A percentile compares a stretch with the other conserved stretches of the same genome.
Conservation (phyloP, 2,113 vertebrate species). For the Ptychochromis oligacanthus region DNA sequence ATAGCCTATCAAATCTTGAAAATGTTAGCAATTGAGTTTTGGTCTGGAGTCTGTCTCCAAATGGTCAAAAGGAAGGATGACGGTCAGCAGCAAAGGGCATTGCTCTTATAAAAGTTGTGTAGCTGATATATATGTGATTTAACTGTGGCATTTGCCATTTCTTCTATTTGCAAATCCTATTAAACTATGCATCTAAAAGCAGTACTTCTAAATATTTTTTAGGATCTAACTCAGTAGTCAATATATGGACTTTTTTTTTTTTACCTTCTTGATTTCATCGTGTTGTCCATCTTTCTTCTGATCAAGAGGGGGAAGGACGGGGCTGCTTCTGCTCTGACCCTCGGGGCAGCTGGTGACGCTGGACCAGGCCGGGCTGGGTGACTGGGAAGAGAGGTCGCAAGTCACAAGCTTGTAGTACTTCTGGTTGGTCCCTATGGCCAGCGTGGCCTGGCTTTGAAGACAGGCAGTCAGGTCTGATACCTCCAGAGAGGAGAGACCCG, state of each 20-base stretch:
- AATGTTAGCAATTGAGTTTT: too few species aligned
- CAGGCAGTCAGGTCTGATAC: conserved; percentile 87
- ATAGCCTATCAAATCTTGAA: neutral
- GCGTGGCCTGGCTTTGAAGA: conserved; percentile 88
- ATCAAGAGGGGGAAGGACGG: conserved; percentile 80
- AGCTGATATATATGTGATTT: neutral
- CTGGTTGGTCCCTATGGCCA: conserved; percentile 88
- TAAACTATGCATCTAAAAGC: neutral
- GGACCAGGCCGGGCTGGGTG: conserved; percentile 89
- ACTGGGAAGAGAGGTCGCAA: conserved; percentile 93
- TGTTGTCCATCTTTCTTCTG: conserved; percentile 63
- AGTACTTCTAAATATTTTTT: neutral
- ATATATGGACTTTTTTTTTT: neutral
- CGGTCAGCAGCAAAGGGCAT: neutral
- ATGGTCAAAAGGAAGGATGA: neutral
- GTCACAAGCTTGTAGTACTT: conserved; percentile 98
- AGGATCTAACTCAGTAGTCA: neutral
- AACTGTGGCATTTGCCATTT: neutral
- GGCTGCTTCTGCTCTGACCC: conserved; percentile 83
- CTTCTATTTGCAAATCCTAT: neutral
- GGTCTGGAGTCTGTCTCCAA: neutral
- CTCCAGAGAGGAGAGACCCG: conserved; percentile 79
- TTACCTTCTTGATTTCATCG: conserved; percentile 53
- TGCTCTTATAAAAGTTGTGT: neutral
- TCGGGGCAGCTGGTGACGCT: conserved; percentile 88